Evolutionary conservation across 2,113 vertebrate species (phyloP).

Genomic region (Macheiramphus alcinus): DNA sequence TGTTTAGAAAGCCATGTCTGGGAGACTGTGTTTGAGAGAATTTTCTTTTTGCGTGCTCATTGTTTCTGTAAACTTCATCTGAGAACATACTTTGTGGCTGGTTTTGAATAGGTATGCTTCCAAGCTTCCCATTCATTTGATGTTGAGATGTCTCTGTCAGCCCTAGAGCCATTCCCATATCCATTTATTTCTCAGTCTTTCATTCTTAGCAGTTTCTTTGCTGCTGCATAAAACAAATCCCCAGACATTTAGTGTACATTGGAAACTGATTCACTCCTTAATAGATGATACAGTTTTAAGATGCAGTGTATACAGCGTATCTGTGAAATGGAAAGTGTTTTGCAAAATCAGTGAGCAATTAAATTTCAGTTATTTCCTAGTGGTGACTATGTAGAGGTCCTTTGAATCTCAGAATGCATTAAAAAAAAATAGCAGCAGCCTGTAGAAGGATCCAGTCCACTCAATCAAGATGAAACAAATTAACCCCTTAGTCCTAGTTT

Average conservation of each 20-base stretch:
- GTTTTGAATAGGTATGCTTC: not conserved
- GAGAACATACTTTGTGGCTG: not conserved
- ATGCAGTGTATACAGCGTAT: not conserved
- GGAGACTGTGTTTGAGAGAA: not conserved
- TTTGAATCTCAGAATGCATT: conserved; percentile 18
- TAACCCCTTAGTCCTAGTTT: conserved; percentile 33
- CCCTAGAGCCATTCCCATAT: not conserved
- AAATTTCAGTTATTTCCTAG: not conserved
- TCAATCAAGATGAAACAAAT: conserved; percentile 25
- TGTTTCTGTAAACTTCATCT: not conserved
- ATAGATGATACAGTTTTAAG: not conserved
- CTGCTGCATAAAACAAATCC: not conserved
- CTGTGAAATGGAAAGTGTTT: not conserved
- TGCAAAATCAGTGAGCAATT: not conserved
- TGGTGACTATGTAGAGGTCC: conserved; percentile 6
- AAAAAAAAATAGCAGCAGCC: not conserved
- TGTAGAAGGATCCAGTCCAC: conserved; percentile 4
- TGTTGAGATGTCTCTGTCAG: not conserved
- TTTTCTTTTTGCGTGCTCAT: not conserved
- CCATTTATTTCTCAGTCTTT: not conserved
- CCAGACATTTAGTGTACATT: not conserved
- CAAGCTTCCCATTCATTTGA: not conserved
- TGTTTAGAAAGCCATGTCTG: not conserved
- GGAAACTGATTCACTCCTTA: not conserved
- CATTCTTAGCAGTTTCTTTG: not conserved